Base-by-base conservation (phyloP, 1,140 invertebrate species). In the Wiebesia pumilae region DNA sequence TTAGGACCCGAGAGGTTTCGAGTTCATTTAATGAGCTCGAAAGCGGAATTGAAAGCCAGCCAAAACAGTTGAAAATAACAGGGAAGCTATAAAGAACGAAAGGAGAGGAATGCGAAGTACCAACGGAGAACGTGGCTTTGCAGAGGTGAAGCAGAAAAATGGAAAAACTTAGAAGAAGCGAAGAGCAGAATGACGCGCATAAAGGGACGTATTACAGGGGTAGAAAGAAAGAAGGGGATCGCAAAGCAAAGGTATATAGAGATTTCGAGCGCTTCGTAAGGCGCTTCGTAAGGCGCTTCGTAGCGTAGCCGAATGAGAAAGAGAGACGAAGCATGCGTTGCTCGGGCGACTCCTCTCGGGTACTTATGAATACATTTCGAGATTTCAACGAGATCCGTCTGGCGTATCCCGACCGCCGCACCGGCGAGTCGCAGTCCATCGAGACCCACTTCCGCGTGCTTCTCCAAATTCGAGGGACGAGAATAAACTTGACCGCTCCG, bases 301-400 rank as follows among this genome's bases (percentile, higher is more conserved):
- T 35, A 69, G 35, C 30, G 10, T 12, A 33, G 65, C 9, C 7
- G 16, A 84, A 79, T n/a, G 87, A 88, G 87, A 73, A 78, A 88
- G 84, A 73, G 82, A 88, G 88, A 7, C 21, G n/a, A 35, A 33
- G 35, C 21, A 73, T 73, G 71, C 24, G 81, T 30, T 33, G 10
- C 78, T 27, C 24, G 87, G 3, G 27, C 58, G 24, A 4, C 58
- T 10, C 58, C 85, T 83, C 67, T 85, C 89, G 75, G 78, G 81
- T 85, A 88, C 87, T 84, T 88, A 89, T 89, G 90, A 89, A 89
- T 89, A 89, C 73, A 86, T 85, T 89, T 87, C 75, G 85, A 83
- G 81, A 54, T 62, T 69, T 43, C 35, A 62, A 54, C 38, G 71
- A 75, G 30, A 71, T 33, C 27, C 65, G 40, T 40, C 81, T 81